Percentiles rank a stretch among this genome's conserved stretches.
Evolutionary conservation across 2,113 vertebrate genomes (phyloP).

Genomic region (Microtus richardsoni): DNA sequence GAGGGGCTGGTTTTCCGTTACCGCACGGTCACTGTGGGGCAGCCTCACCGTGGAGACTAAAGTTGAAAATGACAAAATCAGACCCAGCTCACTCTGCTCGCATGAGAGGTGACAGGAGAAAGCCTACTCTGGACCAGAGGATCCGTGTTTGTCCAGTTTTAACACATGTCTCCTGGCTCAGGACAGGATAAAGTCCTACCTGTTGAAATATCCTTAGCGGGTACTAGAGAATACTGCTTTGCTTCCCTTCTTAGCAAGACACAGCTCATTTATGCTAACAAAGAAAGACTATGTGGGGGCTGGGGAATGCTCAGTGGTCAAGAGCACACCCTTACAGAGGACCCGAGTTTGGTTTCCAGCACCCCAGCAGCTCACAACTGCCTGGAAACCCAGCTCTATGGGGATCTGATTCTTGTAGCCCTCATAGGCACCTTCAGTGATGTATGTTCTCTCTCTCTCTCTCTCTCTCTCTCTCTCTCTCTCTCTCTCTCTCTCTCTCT

Average conservation of each 20-base stretch:
- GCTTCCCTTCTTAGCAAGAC: background rate
- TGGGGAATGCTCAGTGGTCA: background rate
- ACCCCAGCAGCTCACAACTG: background rate
- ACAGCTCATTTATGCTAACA: background rate
- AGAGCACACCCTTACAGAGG: background rate
- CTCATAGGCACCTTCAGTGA: background rate
- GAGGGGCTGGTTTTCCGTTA: background rate
- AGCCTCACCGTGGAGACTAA: background rate
- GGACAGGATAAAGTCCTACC: background rate
- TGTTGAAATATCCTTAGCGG: background rate
- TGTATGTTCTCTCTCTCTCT: background rate
- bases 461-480: no score
- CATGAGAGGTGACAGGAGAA: accelerated
- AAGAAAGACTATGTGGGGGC: background rate
- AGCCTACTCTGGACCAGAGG: accelerated
- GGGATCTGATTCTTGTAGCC: background rate
- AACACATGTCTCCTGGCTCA: background rate
- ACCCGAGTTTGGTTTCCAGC: background rate
- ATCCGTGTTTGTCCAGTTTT: background rate
- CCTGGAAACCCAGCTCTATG: background rate
- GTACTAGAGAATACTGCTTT: background rate
- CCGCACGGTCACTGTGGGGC: background rate
- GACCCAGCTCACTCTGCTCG: background rate
- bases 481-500: no score
- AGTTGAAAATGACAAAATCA: background rate